Evolutionary conservation across 2,797 vertebrate genomes (phyloP).

Genomic region (Enteromius afrohamiltoni): DNA sequence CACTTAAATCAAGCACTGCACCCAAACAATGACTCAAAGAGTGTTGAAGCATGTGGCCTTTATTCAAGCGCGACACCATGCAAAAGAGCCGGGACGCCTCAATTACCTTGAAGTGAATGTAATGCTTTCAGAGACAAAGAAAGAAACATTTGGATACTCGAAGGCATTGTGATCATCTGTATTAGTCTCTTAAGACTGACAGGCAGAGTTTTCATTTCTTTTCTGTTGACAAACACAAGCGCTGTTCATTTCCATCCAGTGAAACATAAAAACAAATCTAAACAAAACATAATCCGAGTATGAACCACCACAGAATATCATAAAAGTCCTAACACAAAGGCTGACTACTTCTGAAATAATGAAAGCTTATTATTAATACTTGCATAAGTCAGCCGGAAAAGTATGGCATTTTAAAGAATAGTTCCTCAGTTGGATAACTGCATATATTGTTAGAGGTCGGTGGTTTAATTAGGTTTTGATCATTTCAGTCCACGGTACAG

Average conservation of each 20-base stretch:
- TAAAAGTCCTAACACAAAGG: constrained; percentile 42
- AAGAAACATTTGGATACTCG: constrained; percentile 10
- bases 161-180: constrained; percentile 1
- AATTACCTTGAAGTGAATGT: constrained; percentile 10
- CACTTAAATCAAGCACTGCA: constrained; percentile 4
- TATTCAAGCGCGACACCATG: constrained; percentile 17
- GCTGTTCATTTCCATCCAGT: background rate
- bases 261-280: background rate
- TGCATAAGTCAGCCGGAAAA: constrained; percentile 50
- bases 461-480: constrained; percentile 65
- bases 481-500: constrained; percentile 54
- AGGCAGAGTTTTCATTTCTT: background rate
- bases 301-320: constrained; percentile 26
- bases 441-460: constrained; percentile 55
- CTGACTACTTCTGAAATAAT: constrained; percentile 49
- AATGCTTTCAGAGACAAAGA: constrained; percentile 19
- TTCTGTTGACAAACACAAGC: background rate
- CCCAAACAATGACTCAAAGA: constrained; percentile 27
- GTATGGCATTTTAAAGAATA: constrained; percentile 30
- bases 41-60: constrained; percentile 9
- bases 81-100: constrained; percentile 23
- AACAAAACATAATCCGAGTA: background rate
- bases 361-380: constrained; percentile 56
- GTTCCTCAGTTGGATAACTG: constrained; percentile 56
- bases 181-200: background rate